These are phyloP conservation scores for Xenopus petersii DNA, from an alignment of 2,797 vertebrate species.

Conservation along the genomic window DNA sequence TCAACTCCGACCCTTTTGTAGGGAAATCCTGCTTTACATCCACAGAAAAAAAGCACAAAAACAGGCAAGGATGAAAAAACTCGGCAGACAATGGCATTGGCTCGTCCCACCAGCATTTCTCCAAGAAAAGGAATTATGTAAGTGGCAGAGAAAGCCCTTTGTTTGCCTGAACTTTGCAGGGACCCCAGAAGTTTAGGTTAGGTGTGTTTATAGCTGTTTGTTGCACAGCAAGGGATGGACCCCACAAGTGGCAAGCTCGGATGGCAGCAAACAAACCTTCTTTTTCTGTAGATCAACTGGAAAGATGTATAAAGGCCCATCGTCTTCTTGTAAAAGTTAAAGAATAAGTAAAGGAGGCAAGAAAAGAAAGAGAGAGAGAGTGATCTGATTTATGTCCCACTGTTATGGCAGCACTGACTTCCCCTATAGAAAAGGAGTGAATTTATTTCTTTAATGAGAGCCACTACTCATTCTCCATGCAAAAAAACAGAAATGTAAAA, in stretches of 20 bases:
- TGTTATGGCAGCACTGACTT: neutral
- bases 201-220: constrained; percentile 60
- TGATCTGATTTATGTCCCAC: constrained; percentile 36
- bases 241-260: constrained; percentile 62
- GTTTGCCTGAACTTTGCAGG: constrained; percentile 62
- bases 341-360: neutral
- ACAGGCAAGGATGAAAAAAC: constrained; percentile 59
- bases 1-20: constrained; percentile 66
- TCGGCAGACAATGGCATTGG: constrained; percentile 63
- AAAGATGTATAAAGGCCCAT: constrained; percentile 30
- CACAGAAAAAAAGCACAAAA: constrained; percentile 64
- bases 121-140: constrained; percentile 45
- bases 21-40: constrained; percentile 59
- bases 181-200: constrained; percentile 65
- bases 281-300: constrained; percentile 38
- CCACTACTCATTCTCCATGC: too few species aligned
- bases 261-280: constrained; percentile 30
- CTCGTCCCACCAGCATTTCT: constrained; percentile 58
- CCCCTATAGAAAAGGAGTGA: too few species aligned
- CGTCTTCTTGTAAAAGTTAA: constrained; percentile 25
- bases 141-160: constrained; percentile 36
- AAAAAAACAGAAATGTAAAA: too few species aligned
- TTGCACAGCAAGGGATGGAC: constrained; percentile 54
- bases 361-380: constrained; percentile 10
- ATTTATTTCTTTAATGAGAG: too few species aligned